Evolutionary conservation across 2,797 vertebrate genomes (phyloP).

Genomic region (Epinephelus coioides): DNA sequence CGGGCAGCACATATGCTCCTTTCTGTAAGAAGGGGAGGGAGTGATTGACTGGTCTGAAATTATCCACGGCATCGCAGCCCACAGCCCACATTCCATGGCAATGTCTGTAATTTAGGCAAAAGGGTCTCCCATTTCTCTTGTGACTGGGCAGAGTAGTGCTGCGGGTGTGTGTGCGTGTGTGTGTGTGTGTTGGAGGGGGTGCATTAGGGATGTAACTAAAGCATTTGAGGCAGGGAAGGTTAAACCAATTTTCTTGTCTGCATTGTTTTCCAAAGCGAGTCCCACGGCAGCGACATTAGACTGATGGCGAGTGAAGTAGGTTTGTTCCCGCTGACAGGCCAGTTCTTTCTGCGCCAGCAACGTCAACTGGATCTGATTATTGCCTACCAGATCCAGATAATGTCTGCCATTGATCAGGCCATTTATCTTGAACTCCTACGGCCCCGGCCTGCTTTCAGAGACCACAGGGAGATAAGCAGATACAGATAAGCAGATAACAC

Average conservation of each 20-base stretch:
- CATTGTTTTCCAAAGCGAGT: slow-evolving; percentile 80
- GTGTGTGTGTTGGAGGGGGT: slow-evolving; percentile 22
- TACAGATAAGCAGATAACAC: slow-evolving; percentile 81
- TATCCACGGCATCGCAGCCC: slow-evolving; percentile 71
- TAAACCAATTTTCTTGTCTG: slow-evolving; percentile 85
- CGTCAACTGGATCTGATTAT: slow-evolving; percentile 81
- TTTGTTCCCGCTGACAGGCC: slow-evolving; percentile 71
- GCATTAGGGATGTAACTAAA: slow-evolving; percentile 75
- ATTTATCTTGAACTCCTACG: slow-evolving; percentile 78
- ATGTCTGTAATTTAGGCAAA: slow-evolving; percentile 83
- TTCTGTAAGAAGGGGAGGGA: slow-evolving; percentile 49
- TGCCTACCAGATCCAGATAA: slow-evolving; percentile 84
- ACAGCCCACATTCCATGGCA: slow-evolving; percentile 75
- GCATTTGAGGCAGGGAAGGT: slow-evolving; percentile 74
- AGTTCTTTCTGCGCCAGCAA: slow-evolving; percentile 55
- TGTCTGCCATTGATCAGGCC: slow-evolving; percentile 81
- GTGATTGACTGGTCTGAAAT: slow-evolving; percentile 84
- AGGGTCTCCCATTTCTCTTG: slow-evolving; percentile 72
- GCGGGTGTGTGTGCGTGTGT: slow-evolving; percentile 1
- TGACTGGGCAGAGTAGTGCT: slow-evolving; percentile 48
- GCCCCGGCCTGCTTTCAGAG: slow-evolving; percentile 75
- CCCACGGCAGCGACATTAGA: slow-evolving; percentile 59
- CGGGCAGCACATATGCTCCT: slow-evolving; percentile 46
- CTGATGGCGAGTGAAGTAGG: slow-evolving; percentile 64
- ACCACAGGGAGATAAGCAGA: slow-evolving; percentile 74